Percentiles rank a stretch among this genome's conserved stretches.
phyloP scores from a whole-genome alignment of 1,140 invertebrate species.

The Eueides isabella region DNA sequence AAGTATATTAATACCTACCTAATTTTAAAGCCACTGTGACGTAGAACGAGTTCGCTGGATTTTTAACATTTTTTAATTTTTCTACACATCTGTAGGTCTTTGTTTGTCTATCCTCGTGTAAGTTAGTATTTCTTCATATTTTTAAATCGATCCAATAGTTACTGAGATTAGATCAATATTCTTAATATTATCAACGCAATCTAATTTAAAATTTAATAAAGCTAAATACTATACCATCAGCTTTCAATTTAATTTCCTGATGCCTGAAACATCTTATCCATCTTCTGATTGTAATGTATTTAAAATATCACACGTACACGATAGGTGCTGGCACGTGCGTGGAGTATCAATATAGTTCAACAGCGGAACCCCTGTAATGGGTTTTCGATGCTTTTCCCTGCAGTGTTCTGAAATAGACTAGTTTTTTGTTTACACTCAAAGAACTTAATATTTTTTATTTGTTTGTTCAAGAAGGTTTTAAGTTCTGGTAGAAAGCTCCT shows the following conservation, averaged over 20 bases:
- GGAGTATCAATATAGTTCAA: constrained; percentile 12
- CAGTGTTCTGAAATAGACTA: neutral
- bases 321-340: constrained; percentile 15
- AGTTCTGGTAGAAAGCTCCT: neutral
- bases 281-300: constrained; percentile 8
- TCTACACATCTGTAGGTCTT: too few species aligned
- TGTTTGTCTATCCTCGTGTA: too few species aligned
- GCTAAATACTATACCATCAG: neutral
- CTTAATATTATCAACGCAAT: too few species aligned
- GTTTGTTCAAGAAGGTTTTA: neutral
- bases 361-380: constrained; percentile 25
- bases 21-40: too few species aligned
- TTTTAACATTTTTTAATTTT: too few species aligned
- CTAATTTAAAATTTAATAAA: too few species aligned
- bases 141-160: too few species aligned
- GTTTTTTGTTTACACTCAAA: constrained; percentile 14
- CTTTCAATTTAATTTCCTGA: neutral
- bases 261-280: neutral
- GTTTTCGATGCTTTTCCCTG: constrained; percentile 27
- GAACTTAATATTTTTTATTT: neutral
- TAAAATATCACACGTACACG: constrained; percentile 25
- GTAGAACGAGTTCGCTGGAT: too few species aligned
- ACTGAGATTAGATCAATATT: too few species aligned
- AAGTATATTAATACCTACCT: too few species aligned
- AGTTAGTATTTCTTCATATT: too few species aligned